Conservation (phyloP, 2,888 invertebrate genomes). For the Philopedon plagiatum region DNA sequence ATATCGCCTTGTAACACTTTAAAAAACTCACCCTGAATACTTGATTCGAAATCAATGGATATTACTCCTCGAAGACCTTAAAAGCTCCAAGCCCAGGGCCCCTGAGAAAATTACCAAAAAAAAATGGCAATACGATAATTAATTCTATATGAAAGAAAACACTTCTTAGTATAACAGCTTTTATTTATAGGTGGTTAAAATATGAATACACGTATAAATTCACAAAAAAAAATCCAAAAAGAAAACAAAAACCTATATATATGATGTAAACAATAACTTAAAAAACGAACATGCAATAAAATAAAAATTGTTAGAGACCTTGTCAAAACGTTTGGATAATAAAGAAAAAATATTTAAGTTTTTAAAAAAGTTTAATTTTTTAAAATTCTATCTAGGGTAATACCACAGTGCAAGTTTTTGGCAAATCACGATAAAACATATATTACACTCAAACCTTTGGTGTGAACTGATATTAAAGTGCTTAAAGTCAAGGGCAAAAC, state of each 20-base stretch:
- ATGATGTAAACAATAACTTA: neutral
- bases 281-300: neutral
- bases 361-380: neutral
- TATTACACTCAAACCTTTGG: neutral
- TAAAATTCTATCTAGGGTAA: neutral
- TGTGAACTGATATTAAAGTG: neutral
- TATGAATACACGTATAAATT: constrained; percentile 10
- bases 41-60: too few relatives aligned
- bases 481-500: neutral
- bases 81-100: too few relatives aligned
- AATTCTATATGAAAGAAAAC: neutral
- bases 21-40: too few relatives aligned
- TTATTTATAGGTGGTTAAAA: constrained; percentile 7
- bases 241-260: neutral
- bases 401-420: constrained; percentile 10
- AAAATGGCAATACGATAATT: too few relatives aligned
- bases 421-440: neutral
- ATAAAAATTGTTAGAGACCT: too few relatives aligned
- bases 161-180: neutral
- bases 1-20: too few relatives aligned
- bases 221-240: neutral
- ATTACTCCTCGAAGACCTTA: too few relatives aligned
- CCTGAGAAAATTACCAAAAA: too few relatives aligned
- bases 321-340: too few relatives aligned
- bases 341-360: neutral